Evolutionary conservation across 2,113 vertebrate genomes (phyloP), one percentile per base, ranked within the genome.

Genomic region (Centropus unirufus): DNA sequence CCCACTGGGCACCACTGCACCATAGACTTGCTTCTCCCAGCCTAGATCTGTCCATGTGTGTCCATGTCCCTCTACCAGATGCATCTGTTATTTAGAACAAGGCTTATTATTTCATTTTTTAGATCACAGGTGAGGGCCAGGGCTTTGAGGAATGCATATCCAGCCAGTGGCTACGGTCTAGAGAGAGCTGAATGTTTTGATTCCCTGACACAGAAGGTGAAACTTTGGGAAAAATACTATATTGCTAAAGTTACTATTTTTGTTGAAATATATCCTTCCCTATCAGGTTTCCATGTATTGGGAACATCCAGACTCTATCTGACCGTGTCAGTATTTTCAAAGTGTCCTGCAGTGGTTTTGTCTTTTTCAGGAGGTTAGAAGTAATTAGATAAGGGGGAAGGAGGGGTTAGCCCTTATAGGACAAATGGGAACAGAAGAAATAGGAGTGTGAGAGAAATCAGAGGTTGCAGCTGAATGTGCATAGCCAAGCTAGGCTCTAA

Each of bases 181-280:
- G 36, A 39, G 49, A 72, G n/a, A 62, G 9, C 5, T 46, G 24
- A 55, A 73, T 58, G 30, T 58, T 89, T 58, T 83, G 62, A 36
- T 12, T 85, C 27, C 47, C 54, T 92, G 70, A 86, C 49, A 72
- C 7, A 68, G 47, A 92, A 87, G 94, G 94, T 95, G 91, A 95
- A 93, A 87, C 73, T 93, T 59, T 32, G 39, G 52, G 47, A 27
- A 68, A 94, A 87, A 79, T 15, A 78, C 64, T 83, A 1, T 61
- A 61, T 75, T 81, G 76, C 29, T 75, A 39, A 93, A 93, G 90
- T n/a, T 94, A 49, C 89, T 93, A 81, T 87, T 96, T 95, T 83
- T 91, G 80, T 84, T 87, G 95, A 93, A 95, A 96, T 57, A 32
- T 34, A 94, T 92, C 80, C 80, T 91, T 30, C 66, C 24, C 29